These are phyloP conservation scores for Myotis brandtii DNA, from an alignment of 2,113 vertebrate genomes.

Conservation along the genomic window DNA sequence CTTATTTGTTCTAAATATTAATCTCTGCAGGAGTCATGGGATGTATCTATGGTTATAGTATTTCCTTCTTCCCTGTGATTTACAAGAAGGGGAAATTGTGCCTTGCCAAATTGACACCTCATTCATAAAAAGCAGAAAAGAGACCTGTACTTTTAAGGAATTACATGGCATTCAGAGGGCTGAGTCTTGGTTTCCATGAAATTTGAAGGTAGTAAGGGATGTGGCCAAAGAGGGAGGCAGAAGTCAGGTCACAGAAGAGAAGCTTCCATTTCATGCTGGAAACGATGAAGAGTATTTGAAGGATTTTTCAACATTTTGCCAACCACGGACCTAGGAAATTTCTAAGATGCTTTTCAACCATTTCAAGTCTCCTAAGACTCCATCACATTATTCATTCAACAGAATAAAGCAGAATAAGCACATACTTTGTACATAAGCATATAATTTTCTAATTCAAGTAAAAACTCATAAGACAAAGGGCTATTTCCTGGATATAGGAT, in stretches of 20 bases:
- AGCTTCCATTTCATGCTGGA: background rate
- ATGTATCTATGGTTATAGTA: background rate
- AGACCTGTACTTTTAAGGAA: background rate
- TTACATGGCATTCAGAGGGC: background rate
- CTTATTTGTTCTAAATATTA: background rate
- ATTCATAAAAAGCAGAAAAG: slow-evolving; percentile 64
- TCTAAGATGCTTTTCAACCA: background rate
- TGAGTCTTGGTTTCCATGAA: background rate
- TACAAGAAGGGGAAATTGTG: background rate
- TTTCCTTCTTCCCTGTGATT: background rate
- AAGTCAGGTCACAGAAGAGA: background rate
- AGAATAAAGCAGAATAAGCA: background rate
- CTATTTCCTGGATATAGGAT: background rate
- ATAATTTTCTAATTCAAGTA: background rate
- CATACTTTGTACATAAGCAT: background rate
- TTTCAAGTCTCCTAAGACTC: background rate
- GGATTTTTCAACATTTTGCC: background rate
- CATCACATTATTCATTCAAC: background rate
- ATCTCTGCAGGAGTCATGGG: background rate
- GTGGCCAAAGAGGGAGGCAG: background rate
- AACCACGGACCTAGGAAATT: too few relatives aligned
- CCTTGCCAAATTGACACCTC: background rate
- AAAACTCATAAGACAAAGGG: background rate
- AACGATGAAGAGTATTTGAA: background rate
- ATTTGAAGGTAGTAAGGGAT: background rate